Base-by-base conservation (phyloP, 2,113 vertebrate genomes). In the Ctenodactylus gundi region DNA sequence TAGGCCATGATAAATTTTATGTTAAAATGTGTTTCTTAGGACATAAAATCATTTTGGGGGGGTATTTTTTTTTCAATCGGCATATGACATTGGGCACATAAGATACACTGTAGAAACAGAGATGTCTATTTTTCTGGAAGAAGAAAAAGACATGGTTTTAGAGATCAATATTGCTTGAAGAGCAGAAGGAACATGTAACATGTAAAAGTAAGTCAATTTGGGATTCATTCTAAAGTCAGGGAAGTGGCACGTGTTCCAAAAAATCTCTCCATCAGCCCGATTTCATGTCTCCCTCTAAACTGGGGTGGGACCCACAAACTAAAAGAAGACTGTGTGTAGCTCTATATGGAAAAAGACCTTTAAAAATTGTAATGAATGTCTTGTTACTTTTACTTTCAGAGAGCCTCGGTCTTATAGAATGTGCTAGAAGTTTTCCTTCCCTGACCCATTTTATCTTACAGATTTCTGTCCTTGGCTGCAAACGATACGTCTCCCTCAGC, bases 191-290 rank as follows among this genome's bases (percentile, higher is more conserved):
- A 78, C 41, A 80, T 10, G 7, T 64, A 65, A 95, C 81, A 85
- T 93, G 23, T 46, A 95, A 84, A 93, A 1, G 5, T 27, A 82
- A 83, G 20, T 86, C 41, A 82, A 81, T 62, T 84, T 93, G 39
- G 85, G 68, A 96, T 90, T 97, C 53, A 76, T 82, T 94, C 46
- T 75, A 95, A 95, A 94, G 36, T 93, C 39, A 93, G 53, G 34
- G 36, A 91, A 92, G 44, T 83, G 41, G 68, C 60, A 96, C 95
- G 93, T 88, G 44, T 77, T 84, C 82, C 46, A 0, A 81, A 73
- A 57, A 93, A 36, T 11, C 86, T 96, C 20, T 49, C n/a, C n/a
- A 57, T 18, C 6, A 46, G 55, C 60, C 84, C 14, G 85, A 93
- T 68, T 93, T 94, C 70, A 87, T n/a, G 41, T 39, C 15, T 84